Percentiles rank a stretch among this genome's conserved stretches.
phyloP scores from a whole-genome alignment of 2,113 vertebrate species.

The Tachysurus fulvidraco region DNA sequence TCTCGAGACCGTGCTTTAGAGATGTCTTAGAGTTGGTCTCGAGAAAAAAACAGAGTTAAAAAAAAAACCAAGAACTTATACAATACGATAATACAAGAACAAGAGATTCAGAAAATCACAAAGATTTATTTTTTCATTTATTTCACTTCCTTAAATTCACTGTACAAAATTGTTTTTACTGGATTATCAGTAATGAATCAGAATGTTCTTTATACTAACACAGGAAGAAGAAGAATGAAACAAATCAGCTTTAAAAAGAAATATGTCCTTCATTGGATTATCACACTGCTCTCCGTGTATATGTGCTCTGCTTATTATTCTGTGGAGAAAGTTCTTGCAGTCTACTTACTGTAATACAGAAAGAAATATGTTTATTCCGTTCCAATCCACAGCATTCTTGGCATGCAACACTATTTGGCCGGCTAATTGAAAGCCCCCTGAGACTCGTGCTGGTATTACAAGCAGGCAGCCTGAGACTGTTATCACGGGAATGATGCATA shows the following conservation, averaged over 20 bases:
- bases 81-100: neutral
- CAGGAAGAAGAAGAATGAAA: neutral
- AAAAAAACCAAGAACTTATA: neutral
- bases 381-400: conserved; percentile 44
- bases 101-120: neutral
- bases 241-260: neutral
- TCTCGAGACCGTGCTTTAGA: neutral
- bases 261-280: neutral
- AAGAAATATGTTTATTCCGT: conserved; percentile 48
- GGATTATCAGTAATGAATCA: too few species aligned
- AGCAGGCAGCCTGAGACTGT: conserved; percentile 43
- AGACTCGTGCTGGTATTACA: conserved; percentile 41
- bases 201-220: neutral
- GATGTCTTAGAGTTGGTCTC: neutral
- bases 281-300: neutral
- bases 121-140: neutral
- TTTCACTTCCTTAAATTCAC: neutral
- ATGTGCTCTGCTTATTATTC: conserved; percentile 14
- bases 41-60: neutral
- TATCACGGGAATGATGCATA: conserved; percentile 38
- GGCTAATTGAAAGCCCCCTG: conserved; percentile 54
- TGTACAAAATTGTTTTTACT: neutral
- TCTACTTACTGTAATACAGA: conserved; percentile 26
- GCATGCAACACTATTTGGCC: conserved; percentile 35
- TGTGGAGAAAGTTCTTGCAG: conserved; percentile 37